Evolutionary conservation across 2,113 vertebrate species (phyloP).

Genomic region (Misgurnus anguillicaudatus): DNA sequence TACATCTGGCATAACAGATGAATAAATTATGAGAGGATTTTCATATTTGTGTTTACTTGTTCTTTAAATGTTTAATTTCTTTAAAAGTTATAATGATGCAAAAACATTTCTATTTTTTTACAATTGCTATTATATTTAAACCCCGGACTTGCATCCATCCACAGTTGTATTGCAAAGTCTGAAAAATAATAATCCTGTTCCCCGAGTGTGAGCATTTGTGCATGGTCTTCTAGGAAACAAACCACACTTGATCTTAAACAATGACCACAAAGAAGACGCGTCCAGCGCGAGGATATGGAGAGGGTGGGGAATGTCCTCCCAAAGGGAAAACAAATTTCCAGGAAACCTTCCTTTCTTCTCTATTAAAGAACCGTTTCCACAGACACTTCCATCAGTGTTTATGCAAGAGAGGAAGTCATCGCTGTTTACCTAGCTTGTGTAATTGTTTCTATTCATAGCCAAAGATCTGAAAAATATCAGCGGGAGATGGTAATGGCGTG

Average conservation of each 20-base stretch:
- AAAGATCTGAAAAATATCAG: constrained; percentile 38
- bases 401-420: constrained; percentile 50
- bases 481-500: constrained; percentile 3
- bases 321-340: constrained; percentile 43
- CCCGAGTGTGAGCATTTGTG: constrained; percentile 7
- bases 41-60: no score
- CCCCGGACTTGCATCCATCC: not conserved
- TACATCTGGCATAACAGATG: no score
- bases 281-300: constrained; percentile 48
- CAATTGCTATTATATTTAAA: not conserved
- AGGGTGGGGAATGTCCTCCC: constrained; percentile 51
- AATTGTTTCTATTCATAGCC: constrained; percentile 37
- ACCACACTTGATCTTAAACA: constrained; percentile 47
- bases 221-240: constrained; percentile 26
- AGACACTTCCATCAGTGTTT: constrained; percentile 40
- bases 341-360: constrained; percentile 52
- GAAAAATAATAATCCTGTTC: not conserved
- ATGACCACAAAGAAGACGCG: constrained; percentile 51
- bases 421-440: constrained; percentile 48
- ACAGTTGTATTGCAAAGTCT: not conserved
- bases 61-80: no score
- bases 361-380: constrained; percentile 45
- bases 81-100: no score
- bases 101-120: no score
- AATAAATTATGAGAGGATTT: no score